Evolutionary conservation across 2,113 vertebrate species (phyloP).

Genomic region (Bos indicus): DNA sequence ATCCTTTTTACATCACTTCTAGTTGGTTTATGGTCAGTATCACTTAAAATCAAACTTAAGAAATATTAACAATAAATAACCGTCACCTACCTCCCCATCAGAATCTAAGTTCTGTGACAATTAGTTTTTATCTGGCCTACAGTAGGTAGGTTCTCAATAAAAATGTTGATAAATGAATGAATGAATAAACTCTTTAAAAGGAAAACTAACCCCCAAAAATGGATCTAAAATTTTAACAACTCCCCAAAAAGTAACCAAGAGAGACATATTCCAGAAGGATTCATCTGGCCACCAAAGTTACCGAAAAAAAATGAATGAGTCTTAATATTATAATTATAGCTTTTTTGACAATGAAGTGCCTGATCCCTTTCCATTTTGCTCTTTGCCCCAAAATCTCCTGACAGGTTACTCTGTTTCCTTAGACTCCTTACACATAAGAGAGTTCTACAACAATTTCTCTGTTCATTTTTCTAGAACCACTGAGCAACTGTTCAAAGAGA

Average conservation of each 20-base stretch:
- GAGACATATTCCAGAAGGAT: background rate
- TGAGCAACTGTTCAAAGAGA: slow-evolving; percentile 3
- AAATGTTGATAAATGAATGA: background rate
- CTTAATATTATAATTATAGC: background rate
- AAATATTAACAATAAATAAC: slow-evolving; percentile 6
- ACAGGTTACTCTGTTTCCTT: slow-evolving; percentile 26
- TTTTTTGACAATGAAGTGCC: slow-evolving; percentile 16
- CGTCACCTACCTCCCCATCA: background rate
- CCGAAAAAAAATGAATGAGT: background rate
- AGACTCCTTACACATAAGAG: background rate
- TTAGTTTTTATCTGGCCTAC: background rate
- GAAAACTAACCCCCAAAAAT: slow-evolving; percentile 1
- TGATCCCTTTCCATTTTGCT: slow-evolving; percentile 5
- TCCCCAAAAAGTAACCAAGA: background rate
- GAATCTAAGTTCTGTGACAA: background rate
- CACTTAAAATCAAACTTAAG: background rate
- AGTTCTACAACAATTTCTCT: slow-evolving; percentile 3
- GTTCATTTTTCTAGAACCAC: slow-evolving; percentile 36
- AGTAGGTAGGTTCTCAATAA: slow-evolving; percentile 12
- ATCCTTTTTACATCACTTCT: slow-evolving; percentile 22
- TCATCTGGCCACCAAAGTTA: background rate
- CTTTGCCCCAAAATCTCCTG: background rate
- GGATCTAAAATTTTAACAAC: slow-evolving; percentile 6
- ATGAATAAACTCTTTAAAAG: slow-evolving; percentile 26
- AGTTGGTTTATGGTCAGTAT: background rate